A percentile compares a stretch with the other conserved stretches of the same genome.
Evolutionary conservation across 1,140 invertebrate species (phyloP).

Genomic region (Bombus cullumanus): DNA sequence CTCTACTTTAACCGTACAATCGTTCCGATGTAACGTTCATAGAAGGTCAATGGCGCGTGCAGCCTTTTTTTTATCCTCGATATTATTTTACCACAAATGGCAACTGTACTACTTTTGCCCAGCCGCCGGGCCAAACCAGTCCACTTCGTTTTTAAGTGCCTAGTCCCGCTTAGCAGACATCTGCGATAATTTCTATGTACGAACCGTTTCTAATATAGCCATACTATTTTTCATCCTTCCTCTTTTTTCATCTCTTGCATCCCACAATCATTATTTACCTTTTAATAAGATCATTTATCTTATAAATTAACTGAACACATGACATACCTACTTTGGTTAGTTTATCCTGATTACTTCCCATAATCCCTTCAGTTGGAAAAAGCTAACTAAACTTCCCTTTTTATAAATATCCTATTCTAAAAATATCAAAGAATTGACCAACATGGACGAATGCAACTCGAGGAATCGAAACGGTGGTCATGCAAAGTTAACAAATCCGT

Average conservation of each 20-base stretch:
- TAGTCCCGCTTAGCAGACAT: conserved; percentile 67
- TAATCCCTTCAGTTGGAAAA: background rate
- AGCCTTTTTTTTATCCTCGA: conserved; percentile 64
- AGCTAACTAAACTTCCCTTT: background rate
- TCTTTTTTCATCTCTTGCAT: background rate
- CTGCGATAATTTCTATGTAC: conserved; percentile 67
- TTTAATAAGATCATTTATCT: too few relatives aligned
- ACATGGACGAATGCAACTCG: background rate
- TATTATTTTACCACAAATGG: conserved; percentile 78
- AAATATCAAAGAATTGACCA: background rate
- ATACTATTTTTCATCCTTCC: background rate
- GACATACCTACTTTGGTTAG: too few relatives aligned
- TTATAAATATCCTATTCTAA: background rate
- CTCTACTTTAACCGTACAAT: conserved; percentile 27
- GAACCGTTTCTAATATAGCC: background rate
- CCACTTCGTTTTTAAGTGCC: conserved; percentile 78
- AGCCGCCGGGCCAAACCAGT: conserved; percentile 62
- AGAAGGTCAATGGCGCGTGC: conserved; percentile 75
- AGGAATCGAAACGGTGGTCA: background rate
- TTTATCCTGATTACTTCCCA: too few relatives aligned
- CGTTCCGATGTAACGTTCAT: conserved; percentile 45
- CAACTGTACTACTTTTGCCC: conserved; percentile 78
- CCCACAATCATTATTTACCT: background rate
- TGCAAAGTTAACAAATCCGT: conserved; percentile 30
- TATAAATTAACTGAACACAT: too few relatives aligned